A percentile compares a stretch with the other conserved stretches of the same genome.
Evolutionary conservation across 2,888 invertebrate genomes (phyloP).

Genomic region (Philopedon plagiatum): DNA sequence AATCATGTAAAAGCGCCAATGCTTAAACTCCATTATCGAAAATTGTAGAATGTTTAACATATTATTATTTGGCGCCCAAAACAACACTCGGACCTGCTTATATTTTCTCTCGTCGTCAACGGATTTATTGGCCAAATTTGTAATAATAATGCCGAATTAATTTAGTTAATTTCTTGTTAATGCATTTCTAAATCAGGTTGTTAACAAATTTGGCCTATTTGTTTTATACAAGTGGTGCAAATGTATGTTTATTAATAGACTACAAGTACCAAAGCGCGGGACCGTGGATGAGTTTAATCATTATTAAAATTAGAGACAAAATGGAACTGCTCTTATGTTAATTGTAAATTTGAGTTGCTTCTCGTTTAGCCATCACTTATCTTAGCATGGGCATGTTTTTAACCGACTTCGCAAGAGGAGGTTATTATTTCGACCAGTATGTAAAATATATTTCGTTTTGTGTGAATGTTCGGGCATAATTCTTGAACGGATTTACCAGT

Average conservation of each 20-base stretch:
- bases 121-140: conserved; percentile 49
- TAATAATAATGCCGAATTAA: conserved; percentile 46
- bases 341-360: too few relatives aligned
- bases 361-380: too few relatives aligned
- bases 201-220: conserved; percentile 48
- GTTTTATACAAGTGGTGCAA: conserved; percentile 38
- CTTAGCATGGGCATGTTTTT: too few relatives aligned
- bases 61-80: conserved; percentile 18
- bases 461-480: too few relatives aligned
- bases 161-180: conserved; percentile 49
- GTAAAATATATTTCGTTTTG: too few relatives aligned
- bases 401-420: too few relatives aligned
- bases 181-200: conserved; percentile 36
- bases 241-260: conserved; percentile 2
- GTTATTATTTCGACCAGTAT: too few relatives aligned
- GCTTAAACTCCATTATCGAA: conserved; percentile 18
- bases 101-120: conserved; percentile 25
- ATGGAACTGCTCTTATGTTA: too few relatives aligned
- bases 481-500: too few relatives aligned
- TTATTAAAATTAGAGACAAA: too few relatives aligned
- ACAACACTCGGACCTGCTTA: conserved; percentile 13
- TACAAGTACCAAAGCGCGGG: too few relatives aligned
- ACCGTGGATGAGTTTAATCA: too few relatives aligned
- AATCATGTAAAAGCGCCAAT: neutral
- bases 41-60: conserved; percentile 31